Base-by-base conservation (phyloP, 2,888 invertebrate genomes). In the Pseudococcus jackbeardsleyi region DNA sequence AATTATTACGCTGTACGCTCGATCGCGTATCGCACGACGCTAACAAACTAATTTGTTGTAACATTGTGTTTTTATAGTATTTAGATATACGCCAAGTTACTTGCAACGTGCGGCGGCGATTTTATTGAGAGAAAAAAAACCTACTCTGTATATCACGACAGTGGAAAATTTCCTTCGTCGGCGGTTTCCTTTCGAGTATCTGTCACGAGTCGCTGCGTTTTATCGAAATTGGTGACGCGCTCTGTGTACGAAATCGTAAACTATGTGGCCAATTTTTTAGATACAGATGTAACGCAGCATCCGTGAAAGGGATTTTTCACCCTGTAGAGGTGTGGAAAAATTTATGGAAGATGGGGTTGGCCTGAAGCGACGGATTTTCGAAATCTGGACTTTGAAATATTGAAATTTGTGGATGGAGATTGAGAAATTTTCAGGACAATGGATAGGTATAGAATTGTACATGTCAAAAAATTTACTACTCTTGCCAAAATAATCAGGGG, bases 1-100 rank as follows among this genome's bases (percentile, higher is more conserved):
- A 82, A 82, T 82, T 82, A 82, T 82, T 82, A 82, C 79, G 79
- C 79, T 64, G 59, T 59, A n/a, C 46, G 79, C 79, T 46, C 79
- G 46, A 19, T 82, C 79, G 79, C 19, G 46, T 68, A 68, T 72
- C 42, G 15, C 17, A 42, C 79, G 79, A 82, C 79, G 19, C n/a
- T 8, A 64, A 68, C 68, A 17, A 64, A 72, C 39, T 72, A 72
- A 72, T 72, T 72, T 72, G 72, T 72, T 9, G 15, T 9, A 72
- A 54, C 54, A 54, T 54, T 54, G 54, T 54, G 48, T 50, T 50
- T 50, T 50, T 33, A 33, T 33, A 33, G 48, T 50, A 50, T 12
- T 15, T 50, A 50, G 48, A 50, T 12, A 50, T 50, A 50, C 11
- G 48, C 48, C 8, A 12, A 50, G 12, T 50, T 50, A 50, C 15